phyloP scores from a whole-genome alignment of 1,140 invertebrate species.

The Reticulitermes speratus region DNA sequence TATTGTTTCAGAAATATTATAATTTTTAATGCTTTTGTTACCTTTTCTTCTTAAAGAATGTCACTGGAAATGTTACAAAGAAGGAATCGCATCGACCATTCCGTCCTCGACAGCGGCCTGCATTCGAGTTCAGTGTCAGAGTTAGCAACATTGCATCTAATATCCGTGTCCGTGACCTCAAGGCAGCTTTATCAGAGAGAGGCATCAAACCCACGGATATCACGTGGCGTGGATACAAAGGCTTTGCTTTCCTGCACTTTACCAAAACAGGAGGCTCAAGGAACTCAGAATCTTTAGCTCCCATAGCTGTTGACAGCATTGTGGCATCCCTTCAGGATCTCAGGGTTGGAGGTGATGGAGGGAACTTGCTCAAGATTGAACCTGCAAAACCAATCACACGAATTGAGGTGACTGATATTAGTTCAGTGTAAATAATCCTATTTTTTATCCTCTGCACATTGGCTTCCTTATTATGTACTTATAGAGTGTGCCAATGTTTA shows the following conservation, averaged over 20 bases:
- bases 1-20: no score
- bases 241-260: constrained; percentile 66
- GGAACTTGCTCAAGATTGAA: constrained; percentile 45
- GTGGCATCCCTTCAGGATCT: constrained; percentile 55
- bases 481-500: neutral
- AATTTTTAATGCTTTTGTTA: neutral
- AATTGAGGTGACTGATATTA: constrained; percentile 53
- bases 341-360: constrained; percentile 44
- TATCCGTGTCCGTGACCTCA: constrained; percentile 62
- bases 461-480: neutral
- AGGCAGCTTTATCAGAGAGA: constrained; percentile 60
- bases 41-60: neutral
- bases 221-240: constrained; percentile 62
- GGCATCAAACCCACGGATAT: constrained; percentile 65
- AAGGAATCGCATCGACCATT: constrained; percentile 30
- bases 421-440: constrained; percentile 44
- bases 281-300: constrained; percentile 43
- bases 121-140: constrained; percentile 58
- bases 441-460: neutral
- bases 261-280: constrained; percentile 46
- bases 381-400: constrained; percentile 51
- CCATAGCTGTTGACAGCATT: constrained; percentile 54
- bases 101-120: constrained; percentile 37
- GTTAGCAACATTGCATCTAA: constrained; percentile 61
- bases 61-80: neutral